phyloP scores from a whole-genome alignment of 2,888 invertebrate species.

The Abrostola triplasia region DNA sequence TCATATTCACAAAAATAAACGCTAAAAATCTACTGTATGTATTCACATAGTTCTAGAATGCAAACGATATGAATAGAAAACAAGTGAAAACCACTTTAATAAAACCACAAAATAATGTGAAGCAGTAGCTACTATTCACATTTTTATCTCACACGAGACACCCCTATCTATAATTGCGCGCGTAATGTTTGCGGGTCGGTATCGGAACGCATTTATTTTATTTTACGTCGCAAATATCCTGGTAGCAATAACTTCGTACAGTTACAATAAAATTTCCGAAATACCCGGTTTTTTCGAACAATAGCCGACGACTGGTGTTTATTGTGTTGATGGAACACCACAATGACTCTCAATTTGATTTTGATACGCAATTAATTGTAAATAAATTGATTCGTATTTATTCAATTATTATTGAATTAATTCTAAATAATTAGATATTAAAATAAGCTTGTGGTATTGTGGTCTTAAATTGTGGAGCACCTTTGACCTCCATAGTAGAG shows the following conservation, averaged over 20 bases:
- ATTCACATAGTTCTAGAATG: not conserved
- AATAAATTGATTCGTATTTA: slow-evolving; percentile 7
- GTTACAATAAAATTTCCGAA: slow-evolving; percentile 36
- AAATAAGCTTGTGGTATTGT: no score
- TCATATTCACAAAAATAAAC: no score
- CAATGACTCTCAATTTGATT: slow-evolving; percentile 32
- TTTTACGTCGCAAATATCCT: slow-evolving; percentile 52
- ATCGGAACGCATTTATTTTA: slow-evolving; percentile 55
- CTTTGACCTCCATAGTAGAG: no score
- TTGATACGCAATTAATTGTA: slow-evolving; percentile 23
- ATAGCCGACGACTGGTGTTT: slow-evolving; percentile 35
- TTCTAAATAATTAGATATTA: no score
- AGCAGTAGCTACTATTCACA: slow-evolving; percentile 2
- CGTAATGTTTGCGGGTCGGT: slow-evolving; percentile 52
- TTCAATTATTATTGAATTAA: slow-evolving; percentile 12
- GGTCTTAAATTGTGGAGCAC: no score
- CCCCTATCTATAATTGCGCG: slow-evolving; percentile 52
- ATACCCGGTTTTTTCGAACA: slow-evolving; percentile 30
- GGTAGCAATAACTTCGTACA: slow-evolving; percentile 37
- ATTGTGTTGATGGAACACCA: slow-evolving; percentile 32
- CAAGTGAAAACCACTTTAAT: not conserved
- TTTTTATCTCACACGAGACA: slow-evolving; percentile 33
- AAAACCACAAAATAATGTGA: slow-evolving; percentile 1
- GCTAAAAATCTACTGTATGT: not conserved
- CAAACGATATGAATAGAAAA: not conserved